Conservation (phyloP, 2,888 invertebrate genomes). For the Synanthedon vespiformis region DNA sequence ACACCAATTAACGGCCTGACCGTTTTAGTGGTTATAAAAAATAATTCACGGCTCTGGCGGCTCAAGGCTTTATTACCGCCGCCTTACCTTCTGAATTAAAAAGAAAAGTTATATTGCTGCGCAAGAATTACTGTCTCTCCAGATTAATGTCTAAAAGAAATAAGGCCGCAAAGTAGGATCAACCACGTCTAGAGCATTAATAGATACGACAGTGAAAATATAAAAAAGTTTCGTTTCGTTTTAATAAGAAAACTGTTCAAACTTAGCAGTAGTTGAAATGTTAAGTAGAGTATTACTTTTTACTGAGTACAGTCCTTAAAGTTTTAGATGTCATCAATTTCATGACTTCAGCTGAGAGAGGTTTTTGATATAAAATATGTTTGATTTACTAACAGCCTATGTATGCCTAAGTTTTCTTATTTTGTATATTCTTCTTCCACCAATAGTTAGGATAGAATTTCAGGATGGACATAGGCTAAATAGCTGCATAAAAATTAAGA, state of each 20-base stretch:
- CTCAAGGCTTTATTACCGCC: slow-evolving; percentile 1
- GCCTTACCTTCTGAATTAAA: not conserved
- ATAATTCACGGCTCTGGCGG: slow-evolving; percentile 20
- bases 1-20: slow-evolving; percentile 26
- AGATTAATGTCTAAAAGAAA: not conserved
- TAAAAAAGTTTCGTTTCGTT: too few species aligned
- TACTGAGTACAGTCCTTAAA: too few species aligned
- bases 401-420: too few species aligned
- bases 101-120: not conserved
- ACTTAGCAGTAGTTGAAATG: too few species aligned
- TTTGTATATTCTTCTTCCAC: too few species aligned
- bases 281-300: too few species aligned
- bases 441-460: too few species aligned
- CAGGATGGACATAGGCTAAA: too few species aligned
- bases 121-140: not conserved
- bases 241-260: too few species aligned
- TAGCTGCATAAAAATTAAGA: too few species aligned
- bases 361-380: not conserved
- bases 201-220: too few species aligned
- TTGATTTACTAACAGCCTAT: too few species aligned
- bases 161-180: not conserved
- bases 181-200: not conserved
- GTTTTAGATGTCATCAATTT: not conserved
- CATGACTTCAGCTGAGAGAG: not conserved
- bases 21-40: slow-evolving; percentile 30